These are phyloP conservation scores for Napeogenes inachia DNA, from an alignment of 2,888 invertebrate genomes.

Conservation along the genomic window DNA sequence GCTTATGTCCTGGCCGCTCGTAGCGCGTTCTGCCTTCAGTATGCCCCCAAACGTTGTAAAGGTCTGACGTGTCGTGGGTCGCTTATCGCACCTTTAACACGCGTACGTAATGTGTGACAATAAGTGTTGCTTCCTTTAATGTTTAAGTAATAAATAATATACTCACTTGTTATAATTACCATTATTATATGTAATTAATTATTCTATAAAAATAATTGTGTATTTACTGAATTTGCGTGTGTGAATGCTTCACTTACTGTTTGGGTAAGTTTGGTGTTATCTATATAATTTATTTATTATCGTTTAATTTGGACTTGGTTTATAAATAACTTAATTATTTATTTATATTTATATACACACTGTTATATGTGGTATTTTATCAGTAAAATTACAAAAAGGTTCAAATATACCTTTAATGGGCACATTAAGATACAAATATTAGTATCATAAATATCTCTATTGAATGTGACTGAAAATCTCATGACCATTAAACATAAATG, in stretches of 20 bases:
- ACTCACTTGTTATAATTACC: slow-evolving; percentile 8
- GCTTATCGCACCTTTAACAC: slow-evolving; percentile 45
- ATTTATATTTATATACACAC: too few species aligned
- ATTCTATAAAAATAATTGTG: background rate
- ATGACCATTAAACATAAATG: slow-evolving; percentile 17
- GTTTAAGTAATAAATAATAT: slow-evolving; percentile 42
- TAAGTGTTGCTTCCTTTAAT: slow-evolving; percentile 75
- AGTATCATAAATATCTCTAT: slow-evolving; percentile 14
- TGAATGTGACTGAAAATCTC: slow-evolving; percentile 16
- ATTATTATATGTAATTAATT: background rate
- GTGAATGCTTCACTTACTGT: background rate
- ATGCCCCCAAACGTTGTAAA: slow-evolving; percentile 53
- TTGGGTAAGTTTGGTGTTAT: slow-evolving; percentile 2
- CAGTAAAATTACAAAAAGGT: too few species aligned
- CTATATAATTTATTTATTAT: background rate
- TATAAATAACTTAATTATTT: too few species aligned
- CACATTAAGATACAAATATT: slow-evolving; percentile 8
- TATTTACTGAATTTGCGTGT: background rate
- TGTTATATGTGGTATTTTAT: too few species aligned
- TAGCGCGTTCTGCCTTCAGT: slow-evolving; percentile 50
- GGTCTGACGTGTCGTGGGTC: slow-evolving; percentile 55
- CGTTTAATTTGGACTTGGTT: too few species aligned
- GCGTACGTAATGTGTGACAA: slow-evolving; percentile 75
- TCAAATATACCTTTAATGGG: slow-evolving; percentile 1
- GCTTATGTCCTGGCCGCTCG: slow-evolving; percentile 22